phyloP scores from a whole-genome alignment of 2,797 vertebrate genomes.

The Allobates femoralis region DNA sequence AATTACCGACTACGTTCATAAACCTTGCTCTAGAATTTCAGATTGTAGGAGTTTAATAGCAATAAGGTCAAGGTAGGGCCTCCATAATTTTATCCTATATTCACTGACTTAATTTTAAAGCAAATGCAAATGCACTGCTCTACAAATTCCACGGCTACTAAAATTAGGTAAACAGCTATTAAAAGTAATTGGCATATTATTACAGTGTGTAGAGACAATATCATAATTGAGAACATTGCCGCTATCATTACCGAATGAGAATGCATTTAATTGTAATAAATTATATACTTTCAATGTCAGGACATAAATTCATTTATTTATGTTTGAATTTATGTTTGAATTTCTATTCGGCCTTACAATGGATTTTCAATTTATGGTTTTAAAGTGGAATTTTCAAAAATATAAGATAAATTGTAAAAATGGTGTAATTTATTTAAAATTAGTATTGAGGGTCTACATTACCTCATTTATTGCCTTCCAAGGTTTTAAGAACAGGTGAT shows the following conservation, averaged over 20 bases:
- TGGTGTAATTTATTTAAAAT: no score
- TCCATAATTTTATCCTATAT: background rate
- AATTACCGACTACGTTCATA: background rate
- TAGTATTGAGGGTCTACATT: no score
- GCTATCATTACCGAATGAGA: background rate
- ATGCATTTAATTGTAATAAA: background rate
- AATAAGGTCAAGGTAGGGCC: background rate
- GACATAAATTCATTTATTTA: background rate
- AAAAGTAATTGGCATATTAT: background rate
- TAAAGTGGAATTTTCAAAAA: no score
- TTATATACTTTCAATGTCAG: background rate
- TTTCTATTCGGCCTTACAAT: background rate
- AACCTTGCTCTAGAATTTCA: background rate
- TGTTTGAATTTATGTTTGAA: background rate
- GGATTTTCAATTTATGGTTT: background rate
- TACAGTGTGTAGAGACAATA: slow-evolving; percentile 7
- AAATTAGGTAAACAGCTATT: background rate
- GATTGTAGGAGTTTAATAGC: background rate
- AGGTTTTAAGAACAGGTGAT: no score
- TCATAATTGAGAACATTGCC: background rate
- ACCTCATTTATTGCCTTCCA: no score
- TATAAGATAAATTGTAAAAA: no score
- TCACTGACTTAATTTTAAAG: background rate
- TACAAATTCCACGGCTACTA: background rate
- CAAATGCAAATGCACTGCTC: background rate